phyloP scores from a whole-genome alignment of 2,797 vertebrate species.

The Neosilurus hyrtlii region DNA sequence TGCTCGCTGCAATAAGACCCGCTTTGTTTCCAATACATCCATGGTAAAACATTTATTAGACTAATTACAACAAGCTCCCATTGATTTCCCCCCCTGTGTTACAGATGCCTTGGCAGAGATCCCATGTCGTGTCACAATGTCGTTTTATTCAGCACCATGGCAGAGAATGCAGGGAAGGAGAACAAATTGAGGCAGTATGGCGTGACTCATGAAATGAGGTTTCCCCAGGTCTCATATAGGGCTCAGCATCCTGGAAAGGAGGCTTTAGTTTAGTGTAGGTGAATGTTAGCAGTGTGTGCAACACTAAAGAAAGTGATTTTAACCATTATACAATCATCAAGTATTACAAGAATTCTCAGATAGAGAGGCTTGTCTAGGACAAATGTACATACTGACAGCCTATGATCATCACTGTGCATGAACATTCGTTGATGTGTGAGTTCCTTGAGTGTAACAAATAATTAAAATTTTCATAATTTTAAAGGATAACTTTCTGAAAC shows the following conservation, averaged over 20 bases:
- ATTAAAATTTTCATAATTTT: background rate
- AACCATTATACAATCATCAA: background rate
- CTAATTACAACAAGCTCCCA: constrained; percentile 73
- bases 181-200: constrained; percentile 53
- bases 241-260: constrained; percentile 24
- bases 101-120: constrained; percentile 72
- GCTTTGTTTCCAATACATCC: constrained; percentile 77
- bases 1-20: constrained; percentile 66
- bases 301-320: background rate
- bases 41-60: constrained; percentile 78
- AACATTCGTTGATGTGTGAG: background rate
- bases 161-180: constrained; percentile 38
- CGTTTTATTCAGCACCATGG: constrained; percentile 57
- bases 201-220: constrained; percentile 51
- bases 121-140: constrained; percentile 69
- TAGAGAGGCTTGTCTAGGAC: background rate
- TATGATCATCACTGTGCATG: background rate
- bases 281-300: constrained; percentile 20
- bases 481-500: background rate
- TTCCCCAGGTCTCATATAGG: constrained; percentile 41
- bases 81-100: constrained; percentile 74
- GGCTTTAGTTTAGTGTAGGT: constrained; percentile 21
- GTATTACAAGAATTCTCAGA: background rate
- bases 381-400: background rate
- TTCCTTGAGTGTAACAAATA: background rate